phyloP scores from a whole-genome alignment of 2,797 vertebrate genomes.

The Epinephelus awoara region DNA sequence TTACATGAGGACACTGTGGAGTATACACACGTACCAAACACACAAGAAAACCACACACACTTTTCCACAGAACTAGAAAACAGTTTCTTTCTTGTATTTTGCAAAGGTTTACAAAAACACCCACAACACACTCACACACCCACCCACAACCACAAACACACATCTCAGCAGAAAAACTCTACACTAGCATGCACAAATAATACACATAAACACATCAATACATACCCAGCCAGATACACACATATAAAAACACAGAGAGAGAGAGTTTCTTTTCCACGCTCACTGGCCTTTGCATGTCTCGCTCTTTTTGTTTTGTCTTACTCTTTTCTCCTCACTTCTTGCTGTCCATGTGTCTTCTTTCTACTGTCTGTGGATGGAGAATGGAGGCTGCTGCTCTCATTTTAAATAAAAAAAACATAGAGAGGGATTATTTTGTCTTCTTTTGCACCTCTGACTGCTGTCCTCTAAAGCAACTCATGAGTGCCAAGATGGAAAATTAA shows the following conservation, averaged over 20 bases:
- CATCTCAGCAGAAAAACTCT: background rate
- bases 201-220: background rate
- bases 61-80: slow-evolving; percentile 3
- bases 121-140: background rate
- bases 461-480: background rate
- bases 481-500: background rate
- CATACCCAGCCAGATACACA: background rate
- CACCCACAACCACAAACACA: slow-evolving; percentile 4
- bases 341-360: slow-evolving; percentile 1
- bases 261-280: background rate
- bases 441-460: background rate
- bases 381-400: background rate
- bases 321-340: background rate
- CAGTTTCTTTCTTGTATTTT: background rate
- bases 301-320: background rate
- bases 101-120: background rate
- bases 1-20: background rate
- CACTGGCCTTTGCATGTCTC: background rate
- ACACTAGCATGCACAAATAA: background rate
- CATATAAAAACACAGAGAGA: background rate
- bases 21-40: slow-evolving; percentile 8
- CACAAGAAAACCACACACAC: background rate
- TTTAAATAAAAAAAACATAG: background rate
- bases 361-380: background rate
- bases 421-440: background rate